phyloP scores from a whole-genome alignment of 37 sponge, comb jelly and placozoan species.

The Beroe forskalii region DNA sequence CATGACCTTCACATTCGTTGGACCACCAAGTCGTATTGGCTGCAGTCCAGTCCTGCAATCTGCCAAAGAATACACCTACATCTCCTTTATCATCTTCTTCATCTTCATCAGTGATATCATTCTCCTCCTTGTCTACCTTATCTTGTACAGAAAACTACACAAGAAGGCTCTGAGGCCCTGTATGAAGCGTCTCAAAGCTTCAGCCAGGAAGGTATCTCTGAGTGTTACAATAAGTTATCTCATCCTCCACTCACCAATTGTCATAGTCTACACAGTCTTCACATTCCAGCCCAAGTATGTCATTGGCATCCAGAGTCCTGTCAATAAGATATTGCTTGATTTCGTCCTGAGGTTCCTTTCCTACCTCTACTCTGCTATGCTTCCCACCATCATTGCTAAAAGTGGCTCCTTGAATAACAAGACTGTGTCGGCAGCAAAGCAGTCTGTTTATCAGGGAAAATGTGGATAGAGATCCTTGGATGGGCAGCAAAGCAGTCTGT shows the following conservation, averaged over 20 bases:
- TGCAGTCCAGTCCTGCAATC: conserved; percentile 8
- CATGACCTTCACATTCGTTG: conserved; percentile 34
- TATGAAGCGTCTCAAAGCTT: conserved; percentile 54
- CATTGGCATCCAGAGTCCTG: not conserved
- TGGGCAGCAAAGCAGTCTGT: conserved; percentile 21
- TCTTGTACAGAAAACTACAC: conserved; percentile 11
- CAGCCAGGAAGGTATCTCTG: conserved; percentile 61
- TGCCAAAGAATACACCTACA: not conserved
- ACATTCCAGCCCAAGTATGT: not conserved
- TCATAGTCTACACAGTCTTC: conserved; percentile 24
- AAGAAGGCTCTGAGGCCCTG: not conserved
- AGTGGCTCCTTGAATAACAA: conserved; percentile 37
- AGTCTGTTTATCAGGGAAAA: conserved; percentile 13
- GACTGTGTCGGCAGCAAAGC: not conserved
- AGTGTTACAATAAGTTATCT: conserved; percentile 11
- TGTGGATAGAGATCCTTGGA: not conserved
- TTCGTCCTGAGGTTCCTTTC: conserved; percentile 35
- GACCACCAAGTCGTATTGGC: conserved; percentile 37
- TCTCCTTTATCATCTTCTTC: conserved; percentile 26
- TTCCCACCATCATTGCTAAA: conserved; percentile 4
- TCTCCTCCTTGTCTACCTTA: not conserved
- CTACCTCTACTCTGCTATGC: conserved; percentile 55
- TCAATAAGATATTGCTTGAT: not conserved
- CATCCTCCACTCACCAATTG: conserved; percentile 4
- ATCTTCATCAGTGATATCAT: conserved; percentile 22